Percentiles rank a stretch among this genome's conserved stretches.
Evolutionary conservation across 1,140 invertebrate genomes (phyloP).

Genomic region (Aleiodes sp.): DNA sequence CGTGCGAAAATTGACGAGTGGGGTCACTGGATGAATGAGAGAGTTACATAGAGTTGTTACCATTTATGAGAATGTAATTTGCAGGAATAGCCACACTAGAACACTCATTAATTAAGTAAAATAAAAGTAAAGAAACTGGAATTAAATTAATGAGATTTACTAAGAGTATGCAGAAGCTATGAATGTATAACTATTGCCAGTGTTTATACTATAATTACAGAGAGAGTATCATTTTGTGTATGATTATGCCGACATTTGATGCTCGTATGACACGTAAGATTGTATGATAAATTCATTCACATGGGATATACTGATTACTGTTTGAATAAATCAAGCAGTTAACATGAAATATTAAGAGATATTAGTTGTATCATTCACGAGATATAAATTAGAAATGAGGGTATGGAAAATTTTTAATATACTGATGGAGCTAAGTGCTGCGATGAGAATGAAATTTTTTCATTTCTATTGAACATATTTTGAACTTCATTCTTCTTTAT

Average conservation of each 20-base stretch:
- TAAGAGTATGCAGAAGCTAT: not conserved
- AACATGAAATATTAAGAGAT: not conserved
- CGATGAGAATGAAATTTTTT: no score
- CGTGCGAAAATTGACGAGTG: constrained; percentile 11
- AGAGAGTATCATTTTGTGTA: not conserved
- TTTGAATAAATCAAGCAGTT: not conserved
- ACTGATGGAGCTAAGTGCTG: no score
- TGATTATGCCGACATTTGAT: not conserved
- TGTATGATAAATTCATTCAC: not conserved
- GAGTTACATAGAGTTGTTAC: not conserved
- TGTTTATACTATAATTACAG: not conserved
- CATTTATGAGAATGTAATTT: constrained; percentile 2
- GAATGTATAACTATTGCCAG: not conserved
- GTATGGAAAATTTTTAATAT: no score
- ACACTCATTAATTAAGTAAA: not conserved
- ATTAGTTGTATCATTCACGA: constrained; percentile 4
- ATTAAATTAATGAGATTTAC: not conserved
- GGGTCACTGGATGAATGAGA: constrained; percentile 3
- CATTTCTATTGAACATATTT: no score
- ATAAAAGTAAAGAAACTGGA: no score
- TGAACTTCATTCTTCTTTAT: no score
- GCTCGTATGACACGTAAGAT: not conserved
- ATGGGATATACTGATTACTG: not conserved
- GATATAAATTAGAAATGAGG: not conserved
- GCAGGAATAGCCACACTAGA: constrained; percentile 4